Percentiles rank a stretch among this genome's conserved stretches.
phyloP scores from a whole-genome alignment of 2,113 vertebrate species.

The Pachyramphus minor region DNA sequence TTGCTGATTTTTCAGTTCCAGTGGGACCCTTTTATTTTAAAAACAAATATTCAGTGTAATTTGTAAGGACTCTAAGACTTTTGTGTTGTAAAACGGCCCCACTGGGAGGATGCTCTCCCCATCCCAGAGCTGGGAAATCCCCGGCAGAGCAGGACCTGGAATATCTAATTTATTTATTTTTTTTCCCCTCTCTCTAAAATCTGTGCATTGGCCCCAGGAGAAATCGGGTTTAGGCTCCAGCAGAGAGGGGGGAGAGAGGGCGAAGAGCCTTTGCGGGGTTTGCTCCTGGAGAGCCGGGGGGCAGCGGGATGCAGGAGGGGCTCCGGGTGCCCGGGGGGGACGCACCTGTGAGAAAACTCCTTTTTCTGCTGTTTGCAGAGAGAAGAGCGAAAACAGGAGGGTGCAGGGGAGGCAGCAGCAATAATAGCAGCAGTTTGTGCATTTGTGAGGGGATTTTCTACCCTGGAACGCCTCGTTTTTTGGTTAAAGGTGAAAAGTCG shows the following conservation, averaged over 20 bases:
- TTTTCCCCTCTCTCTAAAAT: rapidly evolving
- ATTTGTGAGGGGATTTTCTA: not conserved
- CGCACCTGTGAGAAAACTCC: rapidly evolving
- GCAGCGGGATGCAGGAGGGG: not conserved
- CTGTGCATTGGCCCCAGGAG: rapidly evolving
- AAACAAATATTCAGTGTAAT: not conserved
- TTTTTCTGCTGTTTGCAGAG: not conserved
- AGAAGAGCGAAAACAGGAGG: not conserved
- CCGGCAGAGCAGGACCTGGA: not conserved
- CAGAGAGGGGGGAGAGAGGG: not conserved
- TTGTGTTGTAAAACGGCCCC: not conserved
- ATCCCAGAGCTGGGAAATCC: not conserved
- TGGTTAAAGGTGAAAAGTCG: not conserved
- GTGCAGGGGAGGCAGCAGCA: not conserved
- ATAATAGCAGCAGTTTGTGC: rapidly evolving
- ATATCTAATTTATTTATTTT: not conserved
- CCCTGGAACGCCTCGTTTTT: rapidly evolving
- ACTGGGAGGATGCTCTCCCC: not conserved
- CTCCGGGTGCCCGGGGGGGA: no score
- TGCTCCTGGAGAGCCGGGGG: not conserved
- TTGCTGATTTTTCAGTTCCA: not conserved
- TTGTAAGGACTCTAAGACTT: rapidly evolving
- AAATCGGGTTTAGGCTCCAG: not conserved
- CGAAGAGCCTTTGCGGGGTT: not conserved
- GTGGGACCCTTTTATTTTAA: not conserved